phyloP scores from a whole-genome alignment of 2,113 vertebrate genomes.

The Pimephales promelas region DNA sequence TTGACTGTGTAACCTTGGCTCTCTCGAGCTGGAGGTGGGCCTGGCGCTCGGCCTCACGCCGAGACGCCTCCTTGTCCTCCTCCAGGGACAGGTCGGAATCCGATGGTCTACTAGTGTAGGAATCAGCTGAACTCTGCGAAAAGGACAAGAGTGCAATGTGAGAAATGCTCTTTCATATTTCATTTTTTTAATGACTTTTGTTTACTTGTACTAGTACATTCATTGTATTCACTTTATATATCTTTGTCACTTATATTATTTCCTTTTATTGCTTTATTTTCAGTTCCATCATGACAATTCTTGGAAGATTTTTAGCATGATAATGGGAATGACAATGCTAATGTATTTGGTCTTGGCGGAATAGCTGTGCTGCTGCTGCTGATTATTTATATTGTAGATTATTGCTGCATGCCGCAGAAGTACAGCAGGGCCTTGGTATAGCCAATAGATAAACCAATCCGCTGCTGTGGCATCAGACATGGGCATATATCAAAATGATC shows the following conservation, averaged over 20 bases:
- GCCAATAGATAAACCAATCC: too few relatives aligned
- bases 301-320: too few relatives aligned
- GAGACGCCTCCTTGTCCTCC: slow-evolving; percentile 94
- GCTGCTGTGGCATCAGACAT: too few relatives aligned
- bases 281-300: background rate
- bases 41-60: slow-evolving; percentile 95
- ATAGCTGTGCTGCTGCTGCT: too few relatives aligned
- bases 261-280: background rate
- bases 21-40: slow-evolving; percentile 94
- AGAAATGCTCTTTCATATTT: background rate
- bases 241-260: background rate
- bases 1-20: slow-evolving; percentile 80
- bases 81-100: slow-evolving; percentile 97
- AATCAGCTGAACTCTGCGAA: slow-evolving; percentile 92
- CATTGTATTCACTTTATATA: background rate
- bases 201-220: background rate
- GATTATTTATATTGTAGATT: too few relatives aligned
- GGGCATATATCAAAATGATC: too few relatives aligned
- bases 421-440: too few relatives aligned
- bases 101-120: slow-evolving; percentile 94
- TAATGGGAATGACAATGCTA: too few relatives aligned
- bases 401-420: too few relatives aligned
- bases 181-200: background rate
- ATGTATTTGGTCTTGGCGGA: too few relatives aligned
- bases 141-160: background rate